Evolutionary conservation across 2,113 vertebrate species (phyloP), one percentile per base, ranked within the genome.

Genomic region (Pseudopodoces humilis): DNA sequence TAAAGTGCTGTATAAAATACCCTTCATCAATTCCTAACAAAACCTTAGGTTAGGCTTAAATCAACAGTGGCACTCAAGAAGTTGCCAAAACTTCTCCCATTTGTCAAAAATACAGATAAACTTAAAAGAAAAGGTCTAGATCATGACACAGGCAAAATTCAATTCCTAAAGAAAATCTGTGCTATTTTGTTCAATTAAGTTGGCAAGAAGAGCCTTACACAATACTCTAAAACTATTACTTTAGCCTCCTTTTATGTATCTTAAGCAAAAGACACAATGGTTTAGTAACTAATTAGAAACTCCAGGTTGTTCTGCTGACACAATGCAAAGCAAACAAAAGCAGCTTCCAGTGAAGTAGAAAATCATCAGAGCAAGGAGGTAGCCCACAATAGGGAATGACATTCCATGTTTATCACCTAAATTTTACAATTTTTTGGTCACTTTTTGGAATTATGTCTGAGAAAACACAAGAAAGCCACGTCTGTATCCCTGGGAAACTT

Each of bases 381-480:
- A 83, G 92, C 6, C 19, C 22, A 44, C 27, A 56, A 35, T 0
- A 76, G 8, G 0, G 2, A 64, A 43, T 3, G 8, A 37, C 16
- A 56, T 5, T 55, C 11, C 13, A 39, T 13, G 6, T 23, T 79
- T 41, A 37, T 20, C 13, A 46, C 33, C 12, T 47, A n/a, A 7
- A 56, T 80, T 43, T 90, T 9, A 25, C 10, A 5, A 2, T 1
- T 3, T n/a, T 71, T 71, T 35, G 30, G 18, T 30, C 2, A 0
- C 23, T 50, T 81, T 8, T 41, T 59, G 15, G 23, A 58, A 75
- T 30, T 82, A 37, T 49, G 12, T 33, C 43, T 50, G 81, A 81
- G 56, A 60, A 59, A 60, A 76, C 4, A 43, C 11, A 69, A 43
- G 28, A 72, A 78, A 86, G 35, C 8, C 11, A 19, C 13, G 9